Evolutionary conservation across 2,113 vertebrate genomes (phyloP), one percentile per base, ranked within the genome.

Genomic region (Melanerpes formicivorus): DNA sequence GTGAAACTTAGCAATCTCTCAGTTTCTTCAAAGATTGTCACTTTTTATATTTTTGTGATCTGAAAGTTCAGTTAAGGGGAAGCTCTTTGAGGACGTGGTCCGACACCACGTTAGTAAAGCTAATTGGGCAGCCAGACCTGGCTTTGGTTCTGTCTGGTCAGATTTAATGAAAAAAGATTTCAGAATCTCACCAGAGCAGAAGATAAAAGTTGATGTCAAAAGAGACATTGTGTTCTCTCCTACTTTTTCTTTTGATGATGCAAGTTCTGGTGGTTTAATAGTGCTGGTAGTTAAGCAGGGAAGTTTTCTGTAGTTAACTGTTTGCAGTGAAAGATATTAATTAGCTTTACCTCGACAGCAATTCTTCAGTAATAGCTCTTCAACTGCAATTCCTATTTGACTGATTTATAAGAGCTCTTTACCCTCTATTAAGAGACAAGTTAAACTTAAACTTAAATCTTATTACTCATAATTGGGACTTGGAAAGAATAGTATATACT

Each of bases 361-460:
- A 44, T 91, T 66, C 90, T 93, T 94, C 83, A 84, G 85, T 88
- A 95, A 95, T 93, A 94, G 92, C 85, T 95, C 88, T 96, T 97
- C 95, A 82, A 62, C 52, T 87, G 96, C 94, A 95, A 95, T 97
- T 95, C 92, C 86, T 94, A 84, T 95, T 91, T 97, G 97, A 97
- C 96, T 97, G 97, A 97, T 98, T 98, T 97, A 97, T 87, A 96
- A 92, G 90, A 83, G 72, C 96, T 97, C 80, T 97, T 97, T 98
- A 97, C 97, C 98, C 97, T 98, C 97, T 97, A 98, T 98, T 98
- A 98, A 96, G 80, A 95, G 95, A 88, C 80, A 96, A 98, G 95
- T 97, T 97, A 97, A 97, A 97, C 97, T 97, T 97, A 96, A 97
- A 96, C 96, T 96, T 97, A 96, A 97, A 95, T 97, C 97, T 97